Evolutionary conservation across 2,888 invertebrate species (phyloP).

Genomic region (Patella depressa): DNA sequence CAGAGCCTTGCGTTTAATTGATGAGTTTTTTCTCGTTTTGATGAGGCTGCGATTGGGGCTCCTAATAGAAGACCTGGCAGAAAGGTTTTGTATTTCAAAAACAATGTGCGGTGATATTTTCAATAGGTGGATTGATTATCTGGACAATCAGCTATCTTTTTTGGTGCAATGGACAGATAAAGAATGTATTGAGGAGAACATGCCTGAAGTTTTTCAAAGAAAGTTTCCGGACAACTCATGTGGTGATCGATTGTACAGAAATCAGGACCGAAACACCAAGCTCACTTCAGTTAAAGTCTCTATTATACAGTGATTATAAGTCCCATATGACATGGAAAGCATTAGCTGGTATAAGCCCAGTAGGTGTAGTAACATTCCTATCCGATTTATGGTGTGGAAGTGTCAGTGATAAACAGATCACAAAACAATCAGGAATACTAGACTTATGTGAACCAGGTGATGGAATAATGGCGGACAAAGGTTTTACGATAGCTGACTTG

Average conservation of each 20-base stretch:
- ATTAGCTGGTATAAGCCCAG: conserved; percentile 26
- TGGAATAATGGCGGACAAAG: no score
- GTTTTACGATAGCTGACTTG: no score
- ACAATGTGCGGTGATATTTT: no score
- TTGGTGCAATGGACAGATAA: background rate
- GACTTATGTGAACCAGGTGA: no score
- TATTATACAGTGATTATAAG: conserved; percentile 30
- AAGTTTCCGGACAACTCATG: background rate
- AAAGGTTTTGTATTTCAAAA: conserved; percentile 24
- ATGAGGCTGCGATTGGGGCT: conserved; percentile 30
- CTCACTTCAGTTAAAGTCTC: conserved; percentile 2
- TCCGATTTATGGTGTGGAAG: conserved; percentile 20
- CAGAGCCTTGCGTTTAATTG: conserved; percentile 27
- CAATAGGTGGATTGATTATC: conserved; percentile 36
- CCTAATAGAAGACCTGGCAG: conserved; percentile 28
- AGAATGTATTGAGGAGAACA: background rate
- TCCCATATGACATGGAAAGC: conserved; percentile 28
- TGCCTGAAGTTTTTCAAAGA: background rate
- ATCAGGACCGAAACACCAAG: conserved; percentile 14
- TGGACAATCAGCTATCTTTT: conserved; percentile 9
- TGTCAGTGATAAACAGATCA: no score
- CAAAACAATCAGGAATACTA: no score
- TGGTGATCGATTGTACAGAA: conserved; percentile 15
- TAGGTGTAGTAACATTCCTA: conserved; percentile 28
- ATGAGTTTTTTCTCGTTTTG: no score